Evolutionary conservation across 2,888 invertebrate genomes (phyloP).

Genomic region (Sicus ferrugineus): DNA sequence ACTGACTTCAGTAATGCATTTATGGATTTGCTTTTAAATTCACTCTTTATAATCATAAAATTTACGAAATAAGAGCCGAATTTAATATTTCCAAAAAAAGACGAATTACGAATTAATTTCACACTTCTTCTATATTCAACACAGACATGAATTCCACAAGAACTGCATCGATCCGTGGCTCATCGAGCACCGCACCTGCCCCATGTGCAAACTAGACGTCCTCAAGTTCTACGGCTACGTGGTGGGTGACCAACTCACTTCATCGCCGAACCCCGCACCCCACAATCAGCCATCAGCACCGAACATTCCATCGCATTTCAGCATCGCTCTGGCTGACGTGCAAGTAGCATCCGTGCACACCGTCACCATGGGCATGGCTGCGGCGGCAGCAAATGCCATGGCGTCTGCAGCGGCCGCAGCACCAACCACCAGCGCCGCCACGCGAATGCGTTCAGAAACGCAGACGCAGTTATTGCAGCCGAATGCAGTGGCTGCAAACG

Average conservation of each 20-base stretch:
- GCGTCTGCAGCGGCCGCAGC: slow-evolving; percentile 34
- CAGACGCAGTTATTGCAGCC: slow-evolving; percentile 20
- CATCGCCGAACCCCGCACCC: slow-evolving; percentile 59
- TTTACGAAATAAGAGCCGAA: no score
- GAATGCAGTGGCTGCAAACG: slow-evolving; percentile 14
- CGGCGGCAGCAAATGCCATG: slow-evolving; percentile 47
- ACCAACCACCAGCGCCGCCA: slow-evolving; percentile 9
- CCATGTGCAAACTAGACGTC: slow-evolving; percentile 97
- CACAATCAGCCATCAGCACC: slow-evolving; percentile 29
- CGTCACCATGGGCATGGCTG: slow-evolving; percentile 23
- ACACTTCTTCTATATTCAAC: slow-evolving; percentile 47
- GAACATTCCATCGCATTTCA: slow-evolving; percentile 15
- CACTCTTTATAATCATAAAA: no score
- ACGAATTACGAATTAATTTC: neutral
- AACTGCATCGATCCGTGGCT: slow-evolving; percentile 96
- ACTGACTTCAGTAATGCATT: neutral
- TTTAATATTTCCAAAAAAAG: no score
- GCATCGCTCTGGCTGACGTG: slow-evolving; percentile 42
- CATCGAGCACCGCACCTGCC: slow-evolving; percentile 92
- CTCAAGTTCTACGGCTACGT: slow-evolving; percentile 88
- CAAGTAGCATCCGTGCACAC: slow-evolving; percentile 48
- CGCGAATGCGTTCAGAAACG: slow-evolving; percentile 23
- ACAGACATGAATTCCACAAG: slow-evolving; percentile 94
- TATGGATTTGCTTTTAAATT: neutral
- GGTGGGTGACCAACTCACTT: slow-evolving; percentile 70